Base-by-base conservation (phyloP, 2,113 vertebrate species). In the Cygnus buccinator region DNA sequence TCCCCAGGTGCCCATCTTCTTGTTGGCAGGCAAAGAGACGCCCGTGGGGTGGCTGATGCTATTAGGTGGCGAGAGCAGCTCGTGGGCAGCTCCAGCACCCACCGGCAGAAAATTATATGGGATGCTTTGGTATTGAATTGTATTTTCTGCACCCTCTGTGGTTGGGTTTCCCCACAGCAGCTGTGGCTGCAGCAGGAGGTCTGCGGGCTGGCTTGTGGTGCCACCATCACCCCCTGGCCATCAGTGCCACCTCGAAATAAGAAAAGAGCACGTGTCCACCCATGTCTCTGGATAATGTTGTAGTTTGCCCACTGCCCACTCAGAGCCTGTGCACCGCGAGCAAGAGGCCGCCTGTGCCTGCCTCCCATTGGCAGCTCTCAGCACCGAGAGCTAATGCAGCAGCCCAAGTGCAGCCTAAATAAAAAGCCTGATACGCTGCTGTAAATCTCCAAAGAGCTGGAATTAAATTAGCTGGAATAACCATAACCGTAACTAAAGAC, bases 31-130 rank as follows among this genome's bases (percentile, higher is more conserved):
- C 61, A 52, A n/a, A 76, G 71, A 5, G 28, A 68, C 90, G 23
- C n/a, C 52, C n/a, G 3, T 1, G 1, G 35, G 41, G 33, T 0
- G 0, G 23, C 43, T 83, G 57, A 0, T 0, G 70, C 0, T 0
- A 14, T 46, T 20, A 7, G 1, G 3, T 76, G 79, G n/a, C 72
- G 66, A 79, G 26, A 67, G 62, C 1, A 4, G 21, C 67, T 88
- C 43, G 35, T 90, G 74, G 8, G 39, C 0, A 3, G 50, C 10
- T 80, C 68, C 37, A 62, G 58, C 23, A 12, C 33, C 21, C 72
- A 18, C 6, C 6, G 2, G 31, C 46, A 48, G 46, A 48, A 48
- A 48, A 48, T 48, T 48, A 48, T 11, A 22, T 11, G 20, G 46
- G 46, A 21, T 48, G 46, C 46, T 48, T 48, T 48, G 20, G 46